Conservation (phyloP, 2,113 vertebrate genomes). For the Microcebus griseorufus region DNA sequence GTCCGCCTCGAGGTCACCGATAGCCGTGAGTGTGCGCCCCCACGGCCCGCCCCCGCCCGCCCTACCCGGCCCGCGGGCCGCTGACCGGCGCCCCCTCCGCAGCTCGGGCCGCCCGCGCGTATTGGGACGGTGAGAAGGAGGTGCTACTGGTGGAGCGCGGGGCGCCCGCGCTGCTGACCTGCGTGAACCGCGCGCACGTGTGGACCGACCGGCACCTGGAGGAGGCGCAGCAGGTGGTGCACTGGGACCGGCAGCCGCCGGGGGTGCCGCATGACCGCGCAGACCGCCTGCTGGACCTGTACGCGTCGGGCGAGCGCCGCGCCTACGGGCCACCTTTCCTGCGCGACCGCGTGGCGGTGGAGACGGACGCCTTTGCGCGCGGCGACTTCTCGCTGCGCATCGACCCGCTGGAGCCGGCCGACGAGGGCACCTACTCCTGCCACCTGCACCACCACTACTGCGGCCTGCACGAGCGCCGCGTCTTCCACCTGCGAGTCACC, state of each 20-base stretch:
- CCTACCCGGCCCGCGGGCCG: background rate
- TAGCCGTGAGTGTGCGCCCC: constrained; percentile 82
- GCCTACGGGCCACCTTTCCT: constrained; percentile 92
- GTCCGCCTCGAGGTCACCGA: constrained; percentile 90
- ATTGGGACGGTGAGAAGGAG: constrained; percentile 95
- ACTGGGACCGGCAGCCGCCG: constrained; percentile 94
- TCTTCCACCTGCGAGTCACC: constrained; percentile 89
- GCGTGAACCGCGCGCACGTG: constrained; percentile 89
- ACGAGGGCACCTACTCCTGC: constrained; percentile 95
- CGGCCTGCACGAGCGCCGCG: constrained; percentile 92
- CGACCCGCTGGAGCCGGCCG: constrained; percentile 85
- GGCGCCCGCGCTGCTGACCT: constrained; percentile 88
- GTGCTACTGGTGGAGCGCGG: constrained; percentile 88
- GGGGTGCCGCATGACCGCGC: constrained; percentile 93
- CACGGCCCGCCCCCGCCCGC: fast-evolving
- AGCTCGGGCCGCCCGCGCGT: constrained; percentile 85
- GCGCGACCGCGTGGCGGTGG: constrained; percentile 92
- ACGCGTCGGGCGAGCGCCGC: constrained; percentile 94
- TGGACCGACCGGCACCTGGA: constrained; percentile 93
- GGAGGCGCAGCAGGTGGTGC: constrained; percentile 96
- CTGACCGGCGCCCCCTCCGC: background rate
- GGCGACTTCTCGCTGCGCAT: constrained; percentile 93
- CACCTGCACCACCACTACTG: constrained; percentile 98
- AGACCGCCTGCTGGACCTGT: constrained; percentile 94
- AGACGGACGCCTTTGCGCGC: constrained; percentile 86